Percentiles rank a stretch among this genome's conserved stretches.
phyloP scores from a whole-genome alignment of 2,113 vertebrate genomes.

The Dasyprocta punctata region DNA sequence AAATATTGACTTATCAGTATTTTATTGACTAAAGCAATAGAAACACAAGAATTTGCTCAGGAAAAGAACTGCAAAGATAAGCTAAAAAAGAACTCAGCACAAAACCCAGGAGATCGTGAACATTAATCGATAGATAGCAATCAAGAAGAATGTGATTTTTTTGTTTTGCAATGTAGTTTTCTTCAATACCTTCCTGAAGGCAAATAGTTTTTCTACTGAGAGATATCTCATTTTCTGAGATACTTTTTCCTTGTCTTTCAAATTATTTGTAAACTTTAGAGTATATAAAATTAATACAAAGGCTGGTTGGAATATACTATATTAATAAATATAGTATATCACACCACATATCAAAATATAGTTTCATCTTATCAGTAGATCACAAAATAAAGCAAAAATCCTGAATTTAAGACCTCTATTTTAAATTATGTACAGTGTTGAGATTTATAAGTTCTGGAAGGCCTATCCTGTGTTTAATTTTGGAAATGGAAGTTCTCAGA shows the following conservation, averaged over 20 bases:
- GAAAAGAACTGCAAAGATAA: background rate
- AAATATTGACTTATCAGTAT: background rate
- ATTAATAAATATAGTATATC: background rate
- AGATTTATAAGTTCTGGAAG: background rate
- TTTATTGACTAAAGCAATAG: background rate
- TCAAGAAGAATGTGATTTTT: background rate
- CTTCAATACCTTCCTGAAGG: background rate
- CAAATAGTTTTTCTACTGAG: background rate
- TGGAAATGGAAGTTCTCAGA: background rate
- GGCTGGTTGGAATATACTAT: constrained; percentile 2
- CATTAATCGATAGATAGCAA: background rate
- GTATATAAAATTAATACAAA: background rate
- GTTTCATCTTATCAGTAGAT: background rate
- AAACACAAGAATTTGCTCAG: background rate
- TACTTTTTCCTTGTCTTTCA: background rate
- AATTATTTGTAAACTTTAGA: constrained; percentile 11
- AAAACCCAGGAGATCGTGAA: background rate
- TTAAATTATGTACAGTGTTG: background rate
- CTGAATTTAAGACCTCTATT: background rate
- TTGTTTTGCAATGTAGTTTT: constrained; percentile 1
- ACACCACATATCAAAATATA: background rate
- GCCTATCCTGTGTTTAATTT: background rate
- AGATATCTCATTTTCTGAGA: background rate
- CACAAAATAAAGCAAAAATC: background rate
- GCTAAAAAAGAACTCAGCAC: background rate